Percentiles rank a stretch among this genome's conserved stretches.
Conservation (phyloP, 2,113 vertebrate genomes). For the Anolis sagrei region DNA sequence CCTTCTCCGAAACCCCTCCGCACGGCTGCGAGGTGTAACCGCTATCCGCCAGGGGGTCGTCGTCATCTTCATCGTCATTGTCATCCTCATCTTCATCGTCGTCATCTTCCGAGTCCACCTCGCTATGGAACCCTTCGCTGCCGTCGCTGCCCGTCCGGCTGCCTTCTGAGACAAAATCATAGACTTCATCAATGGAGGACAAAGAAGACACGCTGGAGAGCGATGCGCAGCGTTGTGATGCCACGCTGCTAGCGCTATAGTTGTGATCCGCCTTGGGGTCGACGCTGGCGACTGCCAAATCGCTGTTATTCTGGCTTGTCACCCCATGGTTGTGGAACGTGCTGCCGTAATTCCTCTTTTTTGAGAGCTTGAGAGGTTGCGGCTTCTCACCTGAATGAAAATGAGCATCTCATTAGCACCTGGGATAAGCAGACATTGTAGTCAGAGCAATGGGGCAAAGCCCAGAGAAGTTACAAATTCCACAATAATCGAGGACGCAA, state of each 20-base stretch:
- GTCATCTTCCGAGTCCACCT: conserved; percentile 89
- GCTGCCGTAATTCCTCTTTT: conserved; percentile 77
- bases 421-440: background rate
- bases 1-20: conserved; percentile 70
- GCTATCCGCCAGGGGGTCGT: conserved; percentile 80
- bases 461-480: no score
- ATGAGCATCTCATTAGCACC: background rate
- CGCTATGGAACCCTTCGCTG: conserved; percentile 93
- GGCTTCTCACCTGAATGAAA: conserved; percentile 76
- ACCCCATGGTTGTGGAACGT: conserved; percentile 67
- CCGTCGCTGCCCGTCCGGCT: conserved; percentile 84
- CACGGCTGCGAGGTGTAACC: conserved; percentile 78
- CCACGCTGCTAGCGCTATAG: conserved; percentile 86
- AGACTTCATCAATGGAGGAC: conserved; percentile 88
- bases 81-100: conserved; percentile 85
- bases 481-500: no score
- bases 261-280: conserved; percentile 97
- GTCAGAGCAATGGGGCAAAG: no score
- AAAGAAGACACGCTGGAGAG: conserved; percentile 86
- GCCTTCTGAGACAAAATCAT: conserved; percentile 82
- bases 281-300: conserved; percentile 80
- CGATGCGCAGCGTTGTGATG: conserved; percentile 87
- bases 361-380: conserved; percentile 76
- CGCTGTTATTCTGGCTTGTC: conserved; percentile 55
- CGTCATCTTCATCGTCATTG: conserved; percentile 82